Conservation (phyloP, 53 echinoderm and acorn worm genomes). For the Henricia sp. region DNA sequence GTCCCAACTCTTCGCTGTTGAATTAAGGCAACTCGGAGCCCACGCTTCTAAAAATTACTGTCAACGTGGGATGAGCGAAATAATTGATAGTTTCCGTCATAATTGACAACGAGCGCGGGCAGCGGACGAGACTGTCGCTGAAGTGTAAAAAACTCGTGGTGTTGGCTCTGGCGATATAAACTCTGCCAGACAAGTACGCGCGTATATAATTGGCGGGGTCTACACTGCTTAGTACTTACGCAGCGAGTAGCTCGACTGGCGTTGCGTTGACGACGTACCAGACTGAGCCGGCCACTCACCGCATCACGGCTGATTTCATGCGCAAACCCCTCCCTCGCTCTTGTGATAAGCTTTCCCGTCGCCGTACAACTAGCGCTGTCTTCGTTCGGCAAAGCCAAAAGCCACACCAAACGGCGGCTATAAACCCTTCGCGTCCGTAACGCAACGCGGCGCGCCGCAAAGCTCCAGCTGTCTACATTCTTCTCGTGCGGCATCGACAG, state of each 20-base stretch:
- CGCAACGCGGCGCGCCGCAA: too few relatives aligned
- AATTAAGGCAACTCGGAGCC: too few relatives aligned
- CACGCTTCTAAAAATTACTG: too few relatives aligned
- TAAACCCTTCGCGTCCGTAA: not conserved
- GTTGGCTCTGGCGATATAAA: not conserved
- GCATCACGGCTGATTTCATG: constrained; percentile 51
- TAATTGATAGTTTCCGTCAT: constrained; percentile 42
- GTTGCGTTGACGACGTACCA: constrained; percentile 40
- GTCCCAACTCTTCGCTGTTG: too few relatives aligned
- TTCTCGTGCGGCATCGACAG: not conserved
- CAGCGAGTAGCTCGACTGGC: constrained; percentile 36
- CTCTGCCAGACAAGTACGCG: not conserved
- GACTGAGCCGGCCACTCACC: constrained; percentile 48
- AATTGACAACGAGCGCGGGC: not conserved
- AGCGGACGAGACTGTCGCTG: not conserved
- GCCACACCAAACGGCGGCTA: not conserved
- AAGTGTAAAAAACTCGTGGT: not conserved
- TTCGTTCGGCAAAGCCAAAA: not conserved
- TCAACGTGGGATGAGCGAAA: not conserved
- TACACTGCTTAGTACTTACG: constrained; percentile 14
- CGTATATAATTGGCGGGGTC: not conserved
- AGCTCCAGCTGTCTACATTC: too few relatives aligned
- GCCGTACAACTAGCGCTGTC: not conserved
- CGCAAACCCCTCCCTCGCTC: constrained; percentile 34
- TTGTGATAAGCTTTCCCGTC: constrained; percentile 17